A percentile compares a stretch with the other conserved stretches of the same genome.
phyloP scores from a whole-genome alignment of 1,140 invertebrate species.

The Bemisia tabaci region DNA sequence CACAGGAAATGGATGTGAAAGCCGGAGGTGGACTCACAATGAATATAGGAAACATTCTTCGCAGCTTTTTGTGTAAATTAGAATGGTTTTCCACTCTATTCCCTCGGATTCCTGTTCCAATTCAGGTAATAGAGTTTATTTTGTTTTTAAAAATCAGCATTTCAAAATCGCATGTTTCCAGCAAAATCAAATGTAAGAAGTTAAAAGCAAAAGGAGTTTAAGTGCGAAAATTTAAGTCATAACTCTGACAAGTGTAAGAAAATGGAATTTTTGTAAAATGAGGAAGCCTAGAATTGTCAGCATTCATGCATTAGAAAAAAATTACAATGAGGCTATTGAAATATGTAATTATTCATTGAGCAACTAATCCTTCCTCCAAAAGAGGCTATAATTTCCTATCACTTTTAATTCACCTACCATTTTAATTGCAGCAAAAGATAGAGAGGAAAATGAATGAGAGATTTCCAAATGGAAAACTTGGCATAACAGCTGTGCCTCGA shows the following conservation, averaged over 20 bases:
- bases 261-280: no score
- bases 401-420: neutral
- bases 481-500: neutral
- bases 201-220: no score
- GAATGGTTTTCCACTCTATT: constrained; percentile 98
- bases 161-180: no score
- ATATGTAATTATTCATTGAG: constrained; percentile 8
- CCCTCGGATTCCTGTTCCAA: constrained; percentile 97
- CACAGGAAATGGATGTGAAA: constrained; percentile 84
- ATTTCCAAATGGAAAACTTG: constrained; percentile 27
- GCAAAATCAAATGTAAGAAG: no score
- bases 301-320: neutral
- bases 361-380: neutral
- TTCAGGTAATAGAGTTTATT: constrained; percentile 49
- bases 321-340: constrained; percentile 1
- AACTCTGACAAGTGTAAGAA: no score
- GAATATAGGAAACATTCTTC: constrained; percentile 85
- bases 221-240: no score
- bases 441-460: constrained; percentile 54
- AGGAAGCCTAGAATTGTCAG: no score
- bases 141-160: neutral
- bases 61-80: constrained; percentile 87
- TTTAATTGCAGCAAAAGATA: constrained; percentile 41
- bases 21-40: constrained; percentile 90
- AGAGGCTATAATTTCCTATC: neutral